A percentile compares a stretch with the other conserved stretches of the same genome.
Evolutionary conservation across 2,113 vertebrate genomes (phyloP).

Genomic region (Myiozetetes cayanensis): DNA sequence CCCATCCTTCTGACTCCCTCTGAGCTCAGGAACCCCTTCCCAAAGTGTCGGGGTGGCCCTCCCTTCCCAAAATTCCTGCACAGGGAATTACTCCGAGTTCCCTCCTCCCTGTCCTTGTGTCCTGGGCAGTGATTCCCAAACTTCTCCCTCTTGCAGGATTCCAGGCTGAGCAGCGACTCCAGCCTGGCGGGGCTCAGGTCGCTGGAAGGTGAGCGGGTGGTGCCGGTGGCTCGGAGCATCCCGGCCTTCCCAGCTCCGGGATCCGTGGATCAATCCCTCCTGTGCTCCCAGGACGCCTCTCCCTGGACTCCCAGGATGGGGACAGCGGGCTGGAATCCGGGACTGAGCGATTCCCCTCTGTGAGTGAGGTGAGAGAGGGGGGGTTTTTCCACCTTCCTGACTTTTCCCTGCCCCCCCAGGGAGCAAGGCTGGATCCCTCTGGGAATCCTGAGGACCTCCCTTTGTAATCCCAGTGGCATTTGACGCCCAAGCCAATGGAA

Average conservation of each 20-base stretch:
- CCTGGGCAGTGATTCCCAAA: not conserved
- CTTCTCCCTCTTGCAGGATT: slow-evolving; percentile 33
- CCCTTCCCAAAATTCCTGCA: not conserved
- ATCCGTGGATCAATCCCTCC: accelerated
- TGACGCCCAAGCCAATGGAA: not conserved
- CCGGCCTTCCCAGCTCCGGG: accelerated
- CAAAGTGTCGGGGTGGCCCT: not conserved
- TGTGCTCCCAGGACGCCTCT: slow-evolving; percentile 76
- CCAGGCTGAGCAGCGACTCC: not conserved
- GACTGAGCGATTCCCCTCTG: slow-evolving; percentile 66
- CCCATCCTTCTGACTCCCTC: not conserved
- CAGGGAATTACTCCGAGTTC: not conserved
- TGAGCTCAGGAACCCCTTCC: too few relatives aligned
- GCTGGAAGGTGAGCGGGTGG: slow-evolving; percentile 61
- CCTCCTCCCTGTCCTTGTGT: too few relatives aligned
- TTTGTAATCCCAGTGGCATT: accelerated
- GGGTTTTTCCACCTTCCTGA: not conserved
- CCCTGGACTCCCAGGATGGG: slow-evolving; percentile 82
- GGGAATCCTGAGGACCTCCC: not conserved
- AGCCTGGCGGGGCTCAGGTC: not conserved
- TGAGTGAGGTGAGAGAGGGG: slow-evolving; percentile 69
- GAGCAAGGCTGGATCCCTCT: accelerated
- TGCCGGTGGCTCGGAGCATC: accelerated
- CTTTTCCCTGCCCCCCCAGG: not conserved
- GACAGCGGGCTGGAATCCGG: slow-evolving; percentile 77